phyloP scores from a whole-genome alignment of 2,113 vertebrate genomes.

The Salvelinus fontinalis region DNA sequence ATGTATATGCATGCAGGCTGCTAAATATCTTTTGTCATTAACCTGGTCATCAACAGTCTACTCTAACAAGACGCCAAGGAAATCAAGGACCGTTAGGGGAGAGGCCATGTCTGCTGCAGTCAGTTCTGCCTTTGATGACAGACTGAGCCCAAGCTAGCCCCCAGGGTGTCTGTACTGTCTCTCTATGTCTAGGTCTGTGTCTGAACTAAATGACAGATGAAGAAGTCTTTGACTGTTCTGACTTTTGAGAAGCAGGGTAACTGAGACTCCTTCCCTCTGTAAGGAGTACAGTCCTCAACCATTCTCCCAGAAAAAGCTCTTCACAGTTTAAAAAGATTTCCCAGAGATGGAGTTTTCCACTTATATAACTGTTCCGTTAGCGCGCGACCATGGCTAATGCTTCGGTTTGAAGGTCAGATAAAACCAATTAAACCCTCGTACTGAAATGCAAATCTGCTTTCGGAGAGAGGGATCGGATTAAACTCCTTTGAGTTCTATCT shows the following conservation, averaged over 20 bases:
- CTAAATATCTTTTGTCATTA: too few relatives aligned
- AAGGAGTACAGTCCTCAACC: neutral
- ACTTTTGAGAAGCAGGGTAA: neutral
- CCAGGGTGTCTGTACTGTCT: neutral
- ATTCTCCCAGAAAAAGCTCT: neutral
- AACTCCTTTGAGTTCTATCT: slow-evolving; percentile 13
- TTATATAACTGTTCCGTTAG: slow-evolving; percentile 13
- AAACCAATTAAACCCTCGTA: slow-evolving; percentile 26
- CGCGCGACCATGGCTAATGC: neutral
- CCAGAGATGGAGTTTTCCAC: slow-evolving; percentile 17
- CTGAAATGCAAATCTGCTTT: slow-evolving; percentile 20
- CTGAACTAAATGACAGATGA: too few relatives aligned
- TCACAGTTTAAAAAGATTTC: slow-evolving; percentile 26
- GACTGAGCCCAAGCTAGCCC: neutral
- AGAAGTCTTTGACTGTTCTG: neutral
- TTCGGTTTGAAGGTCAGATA: slow-evolving; percentile 39
- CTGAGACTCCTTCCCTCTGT: neutral
- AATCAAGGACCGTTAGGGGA: neutral
- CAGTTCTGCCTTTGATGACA: neutral
- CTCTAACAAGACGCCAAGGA: neutral
- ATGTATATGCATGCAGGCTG: neutral
- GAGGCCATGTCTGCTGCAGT: slow-evolving; percentile 10
- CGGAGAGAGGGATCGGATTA: slow-evolving; percentile 23
- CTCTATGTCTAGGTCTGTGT: neutral
- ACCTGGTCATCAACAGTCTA: neutral